Evolutionary conservation across 92 coral and sea anemone genomes (phyloP).

Genomic region (Palythoa caribaeorum): DNA sequence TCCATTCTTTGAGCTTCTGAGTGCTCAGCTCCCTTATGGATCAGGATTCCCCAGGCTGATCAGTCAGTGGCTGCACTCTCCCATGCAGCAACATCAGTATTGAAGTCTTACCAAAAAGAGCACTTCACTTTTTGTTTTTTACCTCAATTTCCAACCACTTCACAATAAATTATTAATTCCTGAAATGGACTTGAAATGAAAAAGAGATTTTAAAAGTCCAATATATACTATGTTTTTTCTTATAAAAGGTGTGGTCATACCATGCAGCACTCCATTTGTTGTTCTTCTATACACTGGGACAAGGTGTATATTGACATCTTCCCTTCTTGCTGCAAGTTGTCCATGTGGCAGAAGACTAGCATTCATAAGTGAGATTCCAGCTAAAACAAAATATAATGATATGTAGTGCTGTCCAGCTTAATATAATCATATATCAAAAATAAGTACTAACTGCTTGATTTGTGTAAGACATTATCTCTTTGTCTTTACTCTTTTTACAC

Average conservation of each 20-base stretch:
- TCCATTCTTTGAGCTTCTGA: background rate
- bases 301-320: constrained; percentile 75
- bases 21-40: background rate
- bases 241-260: background rate
- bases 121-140: too few species aligned
- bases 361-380: constrained; percentile 82
- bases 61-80: too few species aligned
- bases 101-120: too few species aligned
- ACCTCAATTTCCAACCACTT: too few species aligned
- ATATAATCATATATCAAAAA: too few species aligned
- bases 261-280: constrained; percentile 53
- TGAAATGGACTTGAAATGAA: too few species aligned
- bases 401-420: background rate
- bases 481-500: too few species aligned
- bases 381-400: constrained; percentile 25
- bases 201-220: background rate
- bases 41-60: too few species aligned
- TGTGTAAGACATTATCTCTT: background rate
- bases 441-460: too few species aligned
- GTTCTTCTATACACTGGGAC: constrained; percentile 69
- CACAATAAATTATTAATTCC: too few species aligned
- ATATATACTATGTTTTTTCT: too few species aligned
- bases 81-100: too few species aligned
- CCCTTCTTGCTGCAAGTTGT: constrained; percentile 66
- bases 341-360: constrained; percentile 75